These are phyloP conservation scores for Burhinus oedicnemus DNA, from an alignment of 2,113 vertebrate genomes.

Conservation along the genomic window DNA sequence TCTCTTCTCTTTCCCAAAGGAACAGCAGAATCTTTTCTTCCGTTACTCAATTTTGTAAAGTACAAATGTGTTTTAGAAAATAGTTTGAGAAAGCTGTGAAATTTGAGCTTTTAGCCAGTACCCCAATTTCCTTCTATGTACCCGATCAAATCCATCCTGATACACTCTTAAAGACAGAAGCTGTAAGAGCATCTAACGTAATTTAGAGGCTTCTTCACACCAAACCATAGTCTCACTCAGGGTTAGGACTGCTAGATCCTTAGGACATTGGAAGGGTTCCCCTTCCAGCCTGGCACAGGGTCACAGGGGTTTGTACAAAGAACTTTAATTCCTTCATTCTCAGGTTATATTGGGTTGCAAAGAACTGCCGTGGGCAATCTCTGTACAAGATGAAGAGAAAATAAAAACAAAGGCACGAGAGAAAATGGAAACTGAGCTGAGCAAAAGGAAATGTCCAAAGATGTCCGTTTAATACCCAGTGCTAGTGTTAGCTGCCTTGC, in stretches of 20 bases:
- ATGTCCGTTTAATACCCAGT: not conserved
- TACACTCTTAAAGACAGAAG: not conserved
- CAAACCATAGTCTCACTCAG: not conserved
- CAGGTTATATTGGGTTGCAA: not conserved
- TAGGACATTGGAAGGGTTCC: not conserved
- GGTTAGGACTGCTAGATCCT: not conserved
- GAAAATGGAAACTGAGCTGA: not conserved
- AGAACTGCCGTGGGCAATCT: not conserved
- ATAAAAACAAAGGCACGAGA: not conserved
- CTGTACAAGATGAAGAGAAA: slow-evolving; percentile 18
- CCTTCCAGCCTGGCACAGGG: not conserved
- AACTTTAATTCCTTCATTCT: not conserved
- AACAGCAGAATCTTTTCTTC: not conserved
- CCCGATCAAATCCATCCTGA: not conserved
- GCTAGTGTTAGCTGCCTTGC: not conserved
- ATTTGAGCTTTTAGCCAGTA: not conserved
- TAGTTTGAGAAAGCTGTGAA: not conserved
- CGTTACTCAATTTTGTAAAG: not conserved
- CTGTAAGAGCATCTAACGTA: not conserved
- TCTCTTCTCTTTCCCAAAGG: not conserved
- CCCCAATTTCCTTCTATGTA: not conserved
- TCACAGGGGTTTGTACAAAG: not conserved
- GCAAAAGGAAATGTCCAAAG: not conserved
- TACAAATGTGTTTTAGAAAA: not conserved
- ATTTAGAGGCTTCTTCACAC: not conserved